Evolutionary conservation across 2,113 vertebrate species (phyloP), one percentile per base, ranked within the genome.

Genomic region (Apteryx owenii): DNA sequence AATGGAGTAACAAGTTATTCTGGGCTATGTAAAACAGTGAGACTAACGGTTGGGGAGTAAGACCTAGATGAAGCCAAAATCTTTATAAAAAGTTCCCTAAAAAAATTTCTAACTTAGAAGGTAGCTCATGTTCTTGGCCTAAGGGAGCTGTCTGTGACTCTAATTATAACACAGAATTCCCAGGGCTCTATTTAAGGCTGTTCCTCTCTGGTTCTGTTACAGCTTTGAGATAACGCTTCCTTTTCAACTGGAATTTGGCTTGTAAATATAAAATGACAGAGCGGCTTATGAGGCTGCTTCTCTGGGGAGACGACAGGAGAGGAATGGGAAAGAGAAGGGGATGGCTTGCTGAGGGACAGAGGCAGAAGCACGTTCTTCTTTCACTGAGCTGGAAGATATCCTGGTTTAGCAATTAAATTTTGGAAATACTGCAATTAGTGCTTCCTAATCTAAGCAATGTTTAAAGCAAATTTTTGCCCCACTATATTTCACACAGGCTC

Each of bases 221-320:
- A 93, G 88, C 48, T 95, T 95, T 91, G 88, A 94, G 81, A 81
- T 85, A 93, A 91, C 1, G 10, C 71, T 89, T 95, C 64, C 71
- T 66, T 56, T 95, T 83, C 91, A 94, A 91, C 85, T 93, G 88
- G 90, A 95, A 89, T 64, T 94, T 97, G 94, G 85, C 93, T 97
- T 1, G 0, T 21, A 91, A 95, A 86, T 48, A 51, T 65, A 84
- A 58, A 84, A 92, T 68, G 91, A 95, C 89, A 92, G 92, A 79
- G 68, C 0, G 7, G 79, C 90, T 88, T 95, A 96, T 1, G 17
- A 91, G 85, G 81, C 90, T 94, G 86, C 56, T 93, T 84, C 93
- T 92, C 23, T 3, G 70, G 85, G 62, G 93, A 96, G 64, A 90
- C 1, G 12, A 88, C 60, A 88, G 89, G 68, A 93, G 83, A 90